Evolutionary conservation across 2,113 vertebrate genomes (phyloP).

Genomic region (Seriola rivoliana): DNA sequence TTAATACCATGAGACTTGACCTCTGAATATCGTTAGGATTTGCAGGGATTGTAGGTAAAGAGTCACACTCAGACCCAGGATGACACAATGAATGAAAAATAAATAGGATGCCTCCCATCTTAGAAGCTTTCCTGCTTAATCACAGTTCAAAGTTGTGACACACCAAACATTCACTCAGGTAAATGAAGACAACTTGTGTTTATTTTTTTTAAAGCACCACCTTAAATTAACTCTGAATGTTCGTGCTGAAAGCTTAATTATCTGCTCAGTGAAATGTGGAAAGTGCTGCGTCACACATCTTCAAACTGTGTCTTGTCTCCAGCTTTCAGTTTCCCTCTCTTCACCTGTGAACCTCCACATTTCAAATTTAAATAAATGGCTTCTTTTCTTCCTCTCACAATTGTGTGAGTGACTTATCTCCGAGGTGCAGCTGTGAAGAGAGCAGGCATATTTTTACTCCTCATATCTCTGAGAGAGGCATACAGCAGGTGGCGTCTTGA

Average conservation of each 20-base stretch:
- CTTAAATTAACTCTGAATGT: slow-evolving; percentile 49
- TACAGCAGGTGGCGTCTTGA: slow-evolving; percentile 46
- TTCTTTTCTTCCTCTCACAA: slow-evolving; percentile 26
- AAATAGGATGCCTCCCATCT: slow-evolving; percentile 19
- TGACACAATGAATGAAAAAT: slow-evolving; percentile 16
- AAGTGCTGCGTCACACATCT: slow-evolving; percentile 24
- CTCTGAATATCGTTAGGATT: neutral
- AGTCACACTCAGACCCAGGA: slow-evolving; percentile 2
- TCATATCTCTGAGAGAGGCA: slow-evolving; percentile 64
- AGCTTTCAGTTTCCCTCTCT: slow-evolving; percentile 17
- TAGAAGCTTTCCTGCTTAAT: slow-evolving; percentile 24
- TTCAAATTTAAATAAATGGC: slow-evolving; percentile 58
- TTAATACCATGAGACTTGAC: slow-evolving; percentile 8
- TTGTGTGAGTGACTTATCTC: slow-evolving; percentile 70
- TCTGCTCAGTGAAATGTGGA: slow-evolving; percentile 40
- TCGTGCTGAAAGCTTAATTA: slow-evolving; percentile 54
- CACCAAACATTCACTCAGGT: slow-evolving; percentile 17
- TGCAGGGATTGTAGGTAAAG: slow-evolving; percentile 1
- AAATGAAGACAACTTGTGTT: slow-evolving; percentile 21
- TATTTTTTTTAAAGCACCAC: slow-evolving; percentile 1
- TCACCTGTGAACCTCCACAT: slow-evolving; percentile 44
- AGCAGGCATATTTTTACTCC: slow-evolving; percentile 72
- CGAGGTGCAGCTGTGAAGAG: slow-evolving; percentile 66
- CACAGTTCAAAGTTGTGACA: slow-evolving; percentile 25
- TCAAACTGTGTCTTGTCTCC: slow-evolving; percentile 26